Percentiles rank a stretch among this genome's conserved stretches.
These are phyloP conservation scores for Arremon aurantiirostris DNA, from an alignment of 2,797 vertebrate species.

Conservation along the genomic window DNA sequence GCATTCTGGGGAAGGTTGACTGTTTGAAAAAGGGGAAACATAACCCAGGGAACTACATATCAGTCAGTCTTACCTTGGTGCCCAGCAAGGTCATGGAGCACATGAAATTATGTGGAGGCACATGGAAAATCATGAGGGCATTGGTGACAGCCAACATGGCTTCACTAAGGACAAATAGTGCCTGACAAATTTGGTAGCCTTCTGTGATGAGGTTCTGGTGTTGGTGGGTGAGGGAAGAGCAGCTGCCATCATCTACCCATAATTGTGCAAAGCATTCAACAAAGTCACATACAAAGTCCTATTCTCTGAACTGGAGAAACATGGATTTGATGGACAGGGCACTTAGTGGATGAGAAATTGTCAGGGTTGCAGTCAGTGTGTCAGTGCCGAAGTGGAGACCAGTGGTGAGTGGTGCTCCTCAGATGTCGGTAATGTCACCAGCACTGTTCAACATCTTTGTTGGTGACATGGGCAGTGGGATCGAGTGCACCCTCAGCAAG, in stretches of 20 bases:
- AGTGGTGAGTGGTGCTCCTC: neutral
- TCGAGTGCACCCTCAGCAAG: neutral
- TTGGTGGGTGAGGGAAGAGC: neutral
- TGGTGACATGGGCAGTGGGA: neutral
- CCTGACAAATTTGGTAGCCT: neutral
- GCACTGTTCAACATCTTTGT: neutral
- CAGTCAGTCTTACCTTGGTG: neutral
- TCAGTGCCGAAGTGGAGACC: neutral
- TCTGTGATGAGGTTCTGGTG: neutral
- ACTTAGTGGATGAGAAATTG: neutral
- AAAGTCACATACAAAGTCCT: neutral
- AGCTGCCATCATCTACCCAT: fast-evolving
- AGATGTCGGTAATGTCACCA: neutral
- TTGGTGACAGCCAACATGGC: neutral
- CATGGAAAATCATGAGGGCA: neutral
- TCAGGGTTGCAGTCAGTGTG: neutral
- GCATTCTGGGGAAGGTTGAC: neutral
- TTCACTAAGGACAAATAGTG: neutral
- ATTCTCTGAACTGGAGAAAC: neutral
- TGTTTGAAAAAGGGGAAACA: neutral
- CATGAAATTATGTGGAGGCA: neutral
- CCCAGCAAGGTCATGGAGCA: neutral
- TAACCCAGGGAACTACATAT: neutral
- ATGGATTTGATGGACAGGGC: neutral
- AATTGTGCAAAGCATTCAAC: neutral